phyloP scores from a whole-genome alignment of 1,140 invertebrate genomes.

The Drosophila repletoides region DNA sequence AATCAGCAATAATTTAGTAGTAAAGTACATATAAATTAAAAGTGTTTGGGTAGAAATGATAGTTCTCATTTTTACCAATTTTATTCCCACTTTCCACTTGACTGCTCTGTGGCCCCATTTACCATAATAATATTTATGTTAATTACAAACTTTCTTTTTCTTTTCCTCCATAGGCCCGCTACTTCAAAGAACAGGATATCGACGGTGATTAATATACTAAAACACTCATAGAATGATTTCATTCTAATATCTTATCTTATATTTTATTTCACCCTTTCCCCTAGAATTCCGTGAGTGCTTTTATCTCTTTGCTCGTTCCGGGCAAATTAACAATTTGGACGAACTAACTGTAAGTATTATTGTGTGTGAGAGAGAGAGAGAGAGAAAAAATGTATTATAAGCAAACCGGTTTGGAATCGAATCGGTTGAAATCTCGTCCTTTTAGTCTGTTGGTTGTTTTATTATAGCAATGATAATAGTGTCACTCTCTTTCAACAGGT shows the following conservation, averaged over 20 bases:
- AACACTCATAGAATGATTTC: conserved; percentile 37
- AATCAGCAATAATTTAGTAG: not conserved
- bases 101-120: conserved; percentile 28
- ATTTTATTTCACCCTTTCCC: not conserved
- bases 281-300: conserved; percentile 97
- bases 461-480: not conserved
- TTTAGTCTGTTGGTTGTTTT: too few relatives aligned
- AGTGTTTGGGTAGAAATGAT: too few relatives aligned
- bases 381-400: too few relatives aligned
- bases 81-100: conserved; percentile 30
- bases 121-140: conserved; percentile 14
- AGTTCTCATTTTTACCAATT: not conserved
- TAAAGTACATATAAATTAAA: not conserved
- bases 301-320: conserved; percentile 94
- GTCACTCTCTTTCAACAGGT: conserved; percentile 33
- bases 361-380: too few relatives aligned
- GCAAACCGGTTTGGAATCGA: too few relatives aligned
- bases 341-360: conserved; percentile 90
- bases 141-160: conserved; percentile 54
- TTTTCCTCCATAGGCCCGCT: conserved; percentile 86
- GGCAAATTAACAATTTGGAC: conserved; percentile 93
- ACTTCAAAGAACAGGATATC: conserved; percentile 92
- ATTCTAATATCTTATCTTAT: conserved; percentile 45
- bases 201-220: conserved; percentile 86
- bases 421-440: too few relatives aligned